Evolutionary conservation across 1,140 invertebrate genomes (phyloP).

Genomic region (Steinernema khuongi): DNA sequence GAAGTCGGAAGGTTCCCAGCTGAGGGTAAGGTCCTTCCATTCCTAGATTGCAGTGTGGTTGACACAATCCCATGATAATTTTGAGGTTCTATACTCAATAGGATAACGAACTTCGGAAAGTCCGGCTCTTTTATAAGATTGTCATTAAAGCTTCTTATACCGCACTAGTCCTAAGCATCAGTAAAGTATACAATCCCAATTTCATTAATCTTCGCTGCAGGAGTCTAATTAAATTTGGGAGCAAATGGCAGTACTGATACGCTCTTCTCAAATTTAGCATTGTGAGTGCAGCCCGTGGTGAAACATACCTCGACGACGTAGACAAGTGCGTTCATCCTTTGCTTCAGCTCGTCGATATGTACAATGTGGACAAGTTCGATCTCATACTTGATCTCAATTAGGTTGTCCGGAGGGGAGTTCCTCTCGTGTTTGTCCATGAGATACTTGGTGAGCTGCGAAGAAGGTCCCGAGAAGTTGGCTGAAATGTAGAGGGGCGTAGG

Average conservation of each 20-base stretch:
- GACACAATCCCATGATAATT: neutral
- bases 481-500: no score
- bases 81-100: no score
- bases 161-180: no score
- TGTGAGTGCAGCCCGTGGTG: no score
- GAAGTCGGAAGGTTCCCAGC: constrained; percentile 44
- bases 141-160: no score
- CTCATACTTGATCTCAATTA: constrained; percentile 33
- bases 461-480: constrained; percentile 13
- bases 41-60: constrained; percentile 30
- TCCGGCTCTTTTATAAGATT: no score
- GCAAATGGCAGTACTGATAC: no score
- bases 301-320: constrained; percentile 35
- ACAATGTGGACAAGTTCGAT: constrained; percentile 43
- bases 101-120: no score
- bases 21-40: constrained; percentile 51
- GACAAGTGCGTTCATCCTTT: constrained; percentile 42
- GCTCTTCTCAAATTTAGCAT: no score
- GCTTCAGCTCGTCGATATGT: constrained; percentile 38
- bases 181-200: no score
- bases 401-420: constrained; percentile 38
- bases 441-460: constrained; percentile 29
- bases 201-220: constrained; percentile 5
- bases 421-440: constrained; percentile 35
- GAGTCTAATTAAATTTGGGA: constrained; percentile 23